phyloP scores from a whole-genome alignment of 1,140 invertebrate species.

The Cotesia chilonis region DNA sequence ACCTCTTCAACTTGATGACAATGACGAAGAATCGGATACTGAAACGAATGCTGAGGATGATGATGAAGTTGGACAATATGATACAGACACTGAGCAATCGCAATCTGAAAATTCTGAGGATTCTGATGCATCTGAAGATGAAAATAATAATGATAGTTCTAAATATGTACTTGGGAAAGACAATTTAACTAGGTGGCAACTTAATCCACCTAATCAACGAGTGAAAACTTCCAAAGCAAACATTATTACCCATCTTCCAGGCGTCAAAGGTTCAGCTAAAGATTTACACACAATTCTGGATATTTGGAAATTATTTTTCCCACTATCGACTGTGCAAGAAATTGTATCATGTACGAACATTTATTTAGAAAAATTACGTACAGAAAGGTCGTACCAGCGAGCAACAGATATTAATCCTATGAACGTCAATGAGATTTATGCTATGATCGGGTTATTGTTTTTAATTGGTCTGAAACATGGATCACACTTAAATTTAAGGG shows the following conservation, averaged over 20 bases:
- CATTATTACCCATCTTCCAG: background rate
- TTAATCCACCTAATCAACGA: background rate
- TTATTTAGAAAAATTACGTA: background rate
- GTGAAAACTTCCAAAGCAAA: background rate
- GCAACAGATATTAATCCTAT: no score
- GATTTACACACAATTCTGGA: background rate
- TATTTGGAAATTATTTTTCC: slow-evolving; percentile 4
- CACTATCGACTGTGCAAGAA: background rate
- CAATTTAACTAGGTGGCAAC: background rate
- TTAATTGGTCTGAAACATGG: no score
- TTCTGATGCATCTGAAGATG: background rate
- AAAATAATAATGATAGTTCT: background rate
- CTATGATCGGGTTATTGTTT: background rate
- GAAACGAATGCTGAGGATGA: no score
- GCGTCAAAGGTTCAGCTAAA: background rate
- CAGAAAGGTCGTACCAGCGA: no score
- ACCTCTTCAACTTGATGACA: no score
- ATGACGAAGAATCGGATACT: no score
- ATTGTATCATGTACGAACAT: background rate
- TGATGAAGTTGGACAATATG: no score
- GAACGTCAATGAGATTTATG: no score
- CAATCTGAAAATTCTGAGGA: no score
- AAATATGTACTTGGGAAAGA: slow-evolving; percentile 2
- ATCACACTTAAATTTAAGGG: slow-evolving; percentile 20
- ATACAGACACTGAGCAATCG: no score